Evolutionary conservation across 1,140 invertebrate genomes (phyloP), one percentile per base, ranked within the genome.

Genomic region (Drosophila dunni): DNA sequence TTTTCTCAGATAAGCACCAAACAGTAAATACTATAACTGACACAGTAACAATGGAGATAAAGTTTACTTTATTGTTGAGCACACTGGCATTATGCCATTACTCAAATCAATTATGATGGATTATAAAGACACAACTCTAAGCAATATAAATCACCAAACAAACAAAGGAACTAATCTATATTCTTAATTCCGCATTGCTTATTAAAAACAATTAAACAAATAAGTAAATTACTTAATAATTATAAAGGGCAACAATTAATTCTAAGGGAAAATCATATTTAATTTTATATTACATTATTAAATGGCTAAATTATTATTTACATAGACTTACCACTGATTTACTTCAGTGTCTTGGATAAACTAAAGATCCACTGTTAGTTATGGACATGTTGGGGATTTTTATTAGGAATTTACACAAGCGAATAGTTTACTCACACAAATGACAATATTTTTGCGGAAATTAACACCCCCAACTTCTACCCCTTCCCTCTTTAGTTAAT

Each of bases 31-130:
- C 20, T 29, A 29, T 29, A 33, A 61, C 73, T 69, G 77, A 24
- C 42, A 42, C 72, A 67, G 78, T 78, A 69, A 81, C 57, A 68
- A 64, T 48, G 51, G 33, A 74, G 79, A 81, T 72, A 76, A 75
- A 69, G 64, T 50, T 48, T 40, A 44, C 46, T 83, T 40, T 83
- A 75, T 50, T 63, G 76, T 79, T 11, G 42, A 88, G 76, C 53
- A 57, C 51, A 40, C 46, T 63, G 61, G 61, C 48, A 77, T 82
- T 66, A 76, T 50, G 44, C 54, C 63, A 66, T 48, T 64, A 60
- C 60, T 67, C 63, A 51, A 46, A 73, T 77, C 44, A 74, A 79
- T 79, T 83, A 79, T 83, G 84, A 88, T 38, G 51, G 73, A 88
- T 88, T 71, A 69, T 72, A 69, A 62, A 63, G 48, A 60, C 44